Base-by-base conservation (phyloP, 2,113 vertebrate species). In the Casuarius casuarius region DNA sequence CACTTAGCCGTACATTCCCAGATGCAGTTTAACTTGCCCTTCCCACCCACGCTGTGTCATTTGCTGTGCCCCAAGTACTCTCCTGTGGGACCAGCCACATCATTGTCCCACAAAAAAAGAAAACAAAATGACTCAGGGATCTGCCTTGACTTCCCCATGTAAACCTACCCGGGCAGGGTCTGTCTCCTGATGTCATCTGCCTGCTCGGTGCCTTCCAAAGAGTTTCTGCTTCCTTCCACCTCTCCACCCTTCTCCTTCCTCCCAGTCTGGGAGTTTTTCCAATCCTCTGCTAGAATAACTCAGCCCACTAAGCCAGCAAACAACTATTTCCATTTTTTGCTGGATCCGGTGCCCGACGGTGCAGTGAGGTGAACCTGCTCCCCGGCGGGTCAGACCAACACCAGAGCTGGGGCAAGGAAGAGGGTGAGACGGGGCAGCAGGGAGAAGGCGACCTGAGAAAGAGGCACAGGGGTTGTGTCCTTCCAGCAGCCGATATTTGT, bases 131-230 rank as follows among this genome's bases (percentile, higher is more conserved):
- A 12, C 29, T 46, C 2, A 31, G 23, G 68, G 26, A 28, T 12
- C 22, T 89, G 58, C 12, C 15, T 51, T 20, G 17, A 9, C 1
- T 20, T 82, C 22, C 31, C 4, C 26, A 21, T 13, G 40, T 87
- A 19, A 59, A 28, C 25, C 4, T 5, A 8, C 8, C 56, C 6
- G 9, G 25, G 26, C 35, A 88, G 42, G 2, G 5, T 56, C 84
- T 91, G 21, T n/a, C 48, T 1, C 0, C 4, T 26, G 0, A 62
- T 12, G 11, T 3, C 6, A 59, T 31, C 19, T n/a, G 8, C 4
- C 40, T 87, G 1, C 26, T 63, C n/a, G 35, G 21, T n/a, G 16
- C 13, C 75, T 79, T 46, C 74, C 42, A 83, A 88, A 58, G 3
- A 11, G 61, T 0, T 72, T 40, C 58, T 61, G 12, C 13, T 76